Percentiles rank a stretch among this genome's conserved stretches.
phyloP scores from a whole-genome alignment of 2,113 vertebrate genomes.

The Nanger granti region DNA sequence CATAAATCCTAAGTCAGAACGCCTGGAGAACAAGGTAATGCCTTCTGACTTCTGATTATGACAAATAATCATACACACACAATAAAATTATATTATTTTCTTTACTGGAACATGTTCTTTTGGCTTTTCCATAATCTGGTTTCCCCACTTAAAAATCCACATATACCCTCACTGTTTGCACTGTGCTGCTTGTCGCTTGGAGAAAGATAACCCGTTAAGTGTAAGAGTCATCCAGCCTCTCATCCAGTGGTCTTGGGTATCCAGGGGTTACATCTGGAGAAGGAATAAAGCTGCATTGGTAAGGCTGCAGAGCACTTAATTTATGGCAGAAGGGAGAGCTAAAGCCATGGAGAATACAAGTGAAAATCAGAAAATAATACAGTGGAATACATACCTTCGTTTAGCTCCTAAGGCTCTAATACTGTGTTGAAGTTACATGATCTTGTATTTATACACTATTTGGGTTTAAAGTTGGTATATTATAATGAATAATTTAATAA shows the following conservation, averaged over 20 bases:
- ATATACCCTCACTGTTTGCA: not conserved
- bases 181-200: not conserved
- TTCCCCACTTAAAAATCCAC: not conserved
- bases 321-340: not conserved
- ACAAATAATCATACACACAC: not conserved
- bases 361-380: constrained; percentile 43
- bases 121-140: not conserved
- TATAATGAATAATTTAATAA: constrained; percentile 75
- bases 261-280: not conserved
- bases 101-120: not conserved
- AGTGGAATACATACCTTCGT: constrained; percentile 28
- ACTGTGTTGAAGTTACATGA: constrained; percentile 50
- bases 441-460: constrained; percentile 64
- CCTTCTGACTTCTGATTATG: not conserved
- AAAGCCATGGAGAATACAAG: constrained; percentile 25
- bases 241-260: not conserved
- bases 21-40: not conserved
- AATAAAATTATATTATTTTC: not conserved
- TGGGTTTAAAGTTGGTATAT: constrained; percentile 64
- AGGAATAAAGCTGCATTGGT: not conserved
- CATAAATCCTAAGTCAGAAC: not conserved
- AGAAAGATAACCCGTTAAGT: not conserved
- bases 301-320: constrained; percentile 14
- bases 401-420: constrained; percentile 57
- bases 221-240: not conserved